Conservation (phyloP, 2,888 invertebrate genomes). For the Sylvicola cinctus region DNA sequence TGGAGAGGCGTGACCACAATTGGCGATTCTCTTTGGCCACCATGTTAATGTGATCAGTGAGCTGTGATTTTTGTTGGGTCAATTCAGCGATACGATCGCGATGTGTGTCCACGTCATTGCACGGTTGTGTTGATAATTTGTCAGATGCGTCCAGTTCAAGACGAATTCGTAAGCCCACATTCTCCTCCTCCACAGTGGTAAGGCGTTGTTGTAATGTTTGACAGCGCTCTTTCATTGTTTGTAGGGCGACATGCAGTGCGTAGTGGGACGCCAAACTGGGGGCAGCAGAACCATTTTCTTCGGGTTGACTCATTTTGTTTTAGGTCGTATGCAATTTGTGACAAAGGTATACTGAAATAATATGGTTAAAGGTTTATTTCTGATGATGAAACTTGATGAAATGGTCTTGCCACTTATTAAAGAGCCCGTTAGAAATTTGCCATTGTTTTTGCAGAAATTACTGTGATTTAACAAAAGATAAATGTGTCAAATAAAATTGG, state of each 20-base stretch:
- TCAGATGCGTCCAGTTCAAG: constrained; percentile 16
- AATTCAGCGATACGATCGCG: constrained; percentile 45
- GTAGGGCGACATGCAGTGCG: constrained; percentile 53
- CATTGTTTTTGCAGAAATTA: too few species aligned
- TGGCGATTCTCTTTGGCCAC: constrained; percentile 64
- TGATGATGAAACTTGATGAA: too few species aligned
- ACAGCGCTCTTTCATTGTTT: constrained; percentile 66
- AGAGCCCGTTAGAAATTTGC: too few species aligned
- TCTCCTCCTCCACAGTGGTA: constrained; percentile 51
- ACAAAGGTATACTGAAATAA: too few species aligned
- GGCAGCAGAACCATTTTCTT: too few species aligned
- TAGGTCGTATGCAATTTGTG: too few species aligned
- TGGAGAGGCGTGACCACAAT: constrained; percentile 51
- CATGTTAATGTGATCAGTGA: constrained; percentile 59
- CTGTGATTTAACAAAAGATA: too few species aligned
- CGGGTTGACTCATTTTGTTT: too few species aligned
- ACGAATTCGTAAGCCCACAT: constrained; percentile 34
- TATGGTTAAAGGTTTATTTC: too few species aligned
- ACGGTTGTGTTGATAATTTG: constrained; percentile 12
- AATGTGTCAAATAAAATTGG: too few species aligned
- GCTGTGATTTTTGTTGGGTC: constrained; percentile 51
- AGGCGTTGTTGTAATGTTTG: constrained; percentile 51
- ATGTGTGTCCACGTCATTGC: constrained; percentile 29
- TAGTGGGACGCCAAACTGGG: constrained; percentile 16
- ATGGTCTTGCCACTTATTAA: too few species aligned